These are phyloP conservation scores for Onychostruthus taczanowskii DNA, from an alignment of 2,113 vertebrate genomes.

Conservation along the genomic window DNA sequence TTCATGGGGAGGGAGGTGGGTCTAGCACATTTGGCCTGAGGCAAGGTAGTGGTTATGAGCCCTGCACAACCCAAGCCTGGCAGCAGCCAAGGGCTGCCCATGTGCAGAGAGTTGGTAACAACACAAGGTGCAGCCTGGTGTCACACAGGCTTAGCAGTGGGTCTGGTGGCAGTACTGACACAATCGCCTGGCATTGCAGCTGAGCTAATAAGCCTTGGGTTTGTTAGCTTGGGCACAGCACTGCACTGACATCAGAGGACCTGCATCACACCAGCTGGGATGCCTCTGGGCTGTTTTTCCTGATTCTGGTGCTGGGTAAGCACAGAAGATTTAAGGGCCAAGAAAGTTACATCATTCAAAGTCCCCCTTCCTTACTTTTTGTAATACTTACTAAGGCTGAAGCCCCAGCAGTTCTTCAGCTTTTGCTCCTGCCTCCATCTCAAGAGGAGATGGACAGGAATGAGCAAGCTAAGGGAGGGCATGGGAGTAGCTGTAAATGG, in stretches of 20 bases:
- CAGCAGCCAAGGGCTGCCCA: neutral
- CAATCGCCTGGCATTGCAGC: neutral
- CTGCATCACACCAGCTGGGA: neutral
- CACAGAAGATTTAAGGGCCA: neutral
- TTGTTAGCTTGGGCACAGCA: slow-evolving; percentile 33
- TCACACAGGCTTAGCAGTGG: neutral
- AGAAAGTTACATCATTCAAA: neutral
- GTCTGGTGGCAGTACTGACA: neutral
- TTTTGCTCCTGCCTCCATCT: neutral
- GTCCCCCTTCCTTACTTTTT: neutral
- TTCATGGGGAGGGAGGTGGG: neutral
- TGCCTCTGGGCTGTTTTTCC: neutral
- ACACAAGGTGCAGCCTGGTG: neutral
- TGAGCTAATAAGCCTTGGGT: neutral
- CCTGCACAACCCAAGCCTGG: accelerated
- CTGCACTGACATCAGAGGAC: neutral
- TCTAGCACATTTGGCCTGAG: neutral
- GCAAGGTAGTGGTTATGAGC: neutral
- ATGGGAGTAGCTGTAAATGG: neutral
- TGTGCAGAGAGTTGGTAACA: neutral
- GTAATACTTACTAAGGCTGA: neutral
- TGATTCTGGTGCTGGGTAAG: neutral
- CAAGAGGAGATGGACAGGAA: neutral
- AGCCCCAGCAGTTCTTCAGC: neutral
- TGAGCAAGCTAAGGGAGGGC: neutral